Conservation (phyloP, 2,797 vertebrate genomes). For the Sebastes miniatus region DNA sequence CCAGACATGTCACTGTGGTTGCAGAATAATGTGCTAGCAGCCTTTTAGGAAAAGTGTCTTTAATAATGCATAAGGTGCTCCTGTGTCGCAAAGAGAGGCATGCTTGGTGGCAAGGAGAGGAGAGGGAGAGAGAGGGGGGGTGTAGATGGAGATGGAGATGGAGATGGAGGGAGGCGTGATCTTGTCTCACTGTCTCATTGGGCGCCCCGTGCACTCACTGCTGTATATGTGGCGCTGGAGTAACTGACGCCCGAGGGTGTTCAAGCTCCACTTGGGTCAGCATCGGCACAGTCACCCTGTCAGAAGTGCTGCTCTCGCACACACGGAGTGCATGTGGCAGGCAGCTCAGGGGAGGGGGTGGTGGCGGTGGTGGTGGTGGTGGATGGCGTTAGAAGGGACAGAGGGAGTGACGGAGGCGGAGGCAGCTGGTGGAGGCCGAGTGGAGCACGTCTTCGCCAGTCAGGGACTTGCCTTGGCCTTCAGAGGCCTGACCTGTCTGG, state of each 20-base stretch:
- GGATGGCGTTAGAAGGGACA: constrained; percentile 4
- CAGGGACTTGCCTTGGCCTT: constrained; percentile 48
- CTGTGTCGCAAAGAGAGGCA: constrained; percentile 68
- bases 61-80: constrained; percentile 83
- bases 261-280: constrained; percentile 62
- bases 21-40: constrained; percentile 76
- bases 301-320: constrained; percentile 64
- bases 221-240: constrained; percentile 45
- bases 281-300: constrained; percentile 68
- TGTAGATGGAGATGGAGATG: not conserved
- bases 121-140: not conserved
- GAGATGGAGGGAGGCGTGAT: constrained; percentile 28
- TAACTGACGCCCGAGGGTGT: constrained; percentile 61
- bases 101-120: constrained; percentile 54
- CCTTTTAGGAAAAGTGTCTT: constrained; percentile 85
- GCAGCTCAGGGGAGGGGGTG: constrained; percentile 1
- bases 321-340: constrained; percentile 51
- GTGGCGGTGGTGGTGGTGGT: not conserved
- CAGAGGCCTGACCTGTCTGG: constrained; percentile 65
- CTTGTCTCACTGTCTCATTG: constrained; percentile 52
- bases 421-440: constrained; percentile 59
- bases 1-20: constrained; percentile 71
- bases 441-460: constrained; percentile 50
- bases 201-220: constrained; percentile 8
- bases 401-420: constrained; percentile 30